Evolutionary conservation across 2,797 vertebrate species (phyloP), one percentile per base, ranked within the genome.

Genomic region (Poliocrania exsul): DNA sequence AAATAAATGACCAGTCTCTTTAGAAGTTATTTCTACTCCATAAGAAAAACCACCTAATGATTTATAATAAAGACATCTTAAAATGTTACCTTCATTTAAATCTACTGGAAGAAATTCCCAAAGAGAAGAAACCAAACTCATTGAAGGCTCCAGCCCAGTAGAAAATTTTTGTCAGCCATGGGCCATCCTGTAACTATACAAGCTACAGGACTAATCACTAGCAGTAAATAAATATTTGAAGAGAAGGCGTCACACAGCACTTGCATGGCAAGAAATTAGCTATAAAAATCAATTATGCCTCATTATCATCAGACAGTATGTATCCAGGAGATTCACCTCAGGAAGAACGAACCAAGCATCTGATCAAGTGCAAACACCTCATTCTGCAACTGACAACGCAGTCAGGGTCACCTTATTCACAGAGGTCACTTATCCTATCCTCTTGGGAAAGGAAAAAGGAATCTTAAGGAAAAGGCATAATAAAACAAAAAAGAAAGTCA

Each of bases 201-300:
- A 80, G 56, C 64, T 90, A 69, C 53, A 91, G 64, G 64, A 93
- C 66, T 93, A 94, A 94, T 77, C 57, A 75, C 44, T 73, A 71
- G 18, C 38, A 88, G 73, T 64, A 90, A 93, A 89, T 84, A 94
- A 96, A 94, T 91, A 96, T 91, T 96, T 95, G 81, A 92, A 94
- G 42, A 95, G 16, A 83, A 77, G 46, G 26, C 81, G 89, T 91
- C 70, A 92, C 65, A 53, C 35, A 83, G 57, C 38, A 81, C 86
- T 91, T 89, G 57, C 50, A 56, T 37, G 47, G 77, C 80, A 96
- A 95, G 90, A 90, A 92, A 84, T 81, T 46, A 94, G 70, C 90
- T 90, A 71, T 88, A 91, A 90, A 94, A 94, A 84, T 82, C 84
- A 81, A 92, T 96, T 94, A 90, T 5, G 3, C 54, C 58, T 84